Percentiles rank a stretch among this genome's conserved stretches.
These are phyloP conservation scores for Progne subis DNA, from an alignment of 2,113 vertebrate genomes.

Conservation along the genomic window DNA sequence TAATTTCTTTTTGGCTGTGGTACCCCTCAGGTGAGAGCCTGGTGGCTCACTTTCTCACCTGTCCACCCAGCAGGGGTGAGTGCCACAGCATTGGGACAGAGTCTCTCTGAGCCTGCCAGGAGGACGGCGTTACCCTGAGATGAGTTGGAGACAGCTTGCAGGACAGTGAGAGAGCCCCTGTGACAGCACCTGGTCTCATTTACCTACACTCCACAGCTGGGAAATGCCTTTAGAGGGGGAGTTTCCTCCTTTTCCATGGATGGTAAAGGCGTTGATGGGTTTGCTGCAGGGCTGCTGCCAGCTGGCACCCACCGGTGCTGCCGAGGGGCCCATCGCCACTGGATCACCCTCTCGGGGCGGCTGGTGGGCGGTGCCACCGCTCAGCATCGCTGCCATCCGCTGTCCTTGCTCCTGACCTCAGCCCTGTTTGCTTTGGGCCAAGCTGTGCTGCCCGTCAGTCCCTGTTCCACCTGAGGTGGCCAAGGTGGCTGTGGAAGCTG, in stretches of 20 bases:
- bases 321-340: accelerated
- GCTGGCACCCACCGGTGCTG: not conserved
- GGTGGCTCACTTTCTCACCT: not conserved
- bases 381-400: accelerated
- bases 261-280: accelerated
- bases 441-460: not conserved
- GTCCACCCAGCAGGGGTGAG: accelerated
- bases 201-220: not conserved
- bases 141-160: not conserved
- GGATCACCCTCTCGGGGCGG: not conserved
- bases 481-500: not conserved
- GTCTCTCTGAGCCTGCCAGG: not conserved
- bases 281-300: not conserved
- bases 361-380: accelerated
- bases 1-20: not conserved
- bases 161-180: not conserved
- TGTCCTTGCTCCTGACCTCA: not conserved
- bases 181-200: accelerated
- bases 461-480: accelerated
- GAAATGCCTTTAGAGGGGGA: not conserved
- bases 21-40: not conserved
- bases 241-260: not conserved
- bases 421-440: not conserved
- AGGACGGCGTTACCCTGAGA: not conserved
- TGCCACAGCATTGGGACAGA: not conserved